These are phyloP conservation scores for Eulithis testata DNA, from an alignment of 2,888 invertebrate genomes.

Conservation along the genomic window DNA sequence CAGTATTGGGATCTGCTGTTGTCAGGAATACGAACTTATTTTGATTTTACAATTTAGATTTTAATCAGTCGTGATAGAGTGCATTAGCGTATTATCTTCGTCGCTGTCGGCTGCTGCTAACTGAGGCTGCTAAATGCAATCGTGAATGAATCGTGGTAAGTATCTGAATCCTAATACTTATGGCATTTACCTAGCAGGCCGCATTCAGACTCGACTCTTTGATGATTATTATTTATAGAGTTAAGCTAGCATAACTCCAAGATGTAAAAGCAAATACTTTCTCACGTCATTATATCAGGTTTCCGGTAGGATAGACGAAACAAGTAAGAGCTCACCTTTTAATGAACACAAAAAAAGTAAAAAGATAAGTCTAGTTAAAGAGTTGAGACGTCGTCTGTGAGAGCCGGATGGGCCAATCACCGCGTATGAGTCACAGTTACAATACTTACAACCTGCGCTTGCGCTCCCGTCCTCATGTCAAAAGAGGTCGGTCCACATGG, in stretches of 20 bases:
- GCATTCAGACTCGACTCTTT: too few species aligned
- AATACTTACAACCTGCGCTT: slow-evolving; percentile 48
- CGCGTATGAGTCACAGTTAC: slow-evolving; percentile 71
- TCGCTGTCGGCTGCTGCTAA: too few species aligned
- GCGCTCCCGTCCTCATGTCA: slow-evolving; percentile 56
- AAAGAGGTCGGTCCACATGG: slow-evolving; percentile 45
- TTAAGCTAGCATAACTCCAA: slow-evolving; percentile 5
- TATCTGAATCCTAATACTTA: too few species aligned
- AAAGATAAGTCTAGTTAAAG: slow-evolving; percentile 58
- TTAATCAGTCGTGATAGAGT: too few species aligned
- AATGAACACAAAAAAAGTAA: slow-evolving; percentile 43
- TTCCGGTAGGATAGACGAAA: slow-evolving; percentile 20
- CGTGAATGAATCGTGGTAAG: too few species aligned
- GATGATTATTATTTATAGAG: slow-evolving; percentile 7
- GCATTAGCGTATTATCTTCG: too few species aligned
- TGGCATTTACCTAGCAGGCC: too few species aligned
- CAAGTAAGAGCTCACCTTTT: slow-evolving; percentile 23
- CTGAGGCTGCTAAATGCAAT: too few species aligned
- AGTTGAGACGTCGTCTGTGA: slow-evolving; percentile 69
- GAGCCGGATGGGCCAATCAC: slow-evolving; percentile 80
- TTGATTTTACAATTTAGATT: not conserved
- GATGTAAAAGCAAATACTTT: slow-evolving; percentile 33
- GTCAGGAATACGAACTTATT: not conserved
- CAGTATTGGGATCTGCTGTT: not conserved
- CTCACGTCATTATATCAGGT: slow-evolving; percentile 28